Conservation (phyloP, 1,140 invertebrate genomes). For the Polypedilum pembai region DNA sequence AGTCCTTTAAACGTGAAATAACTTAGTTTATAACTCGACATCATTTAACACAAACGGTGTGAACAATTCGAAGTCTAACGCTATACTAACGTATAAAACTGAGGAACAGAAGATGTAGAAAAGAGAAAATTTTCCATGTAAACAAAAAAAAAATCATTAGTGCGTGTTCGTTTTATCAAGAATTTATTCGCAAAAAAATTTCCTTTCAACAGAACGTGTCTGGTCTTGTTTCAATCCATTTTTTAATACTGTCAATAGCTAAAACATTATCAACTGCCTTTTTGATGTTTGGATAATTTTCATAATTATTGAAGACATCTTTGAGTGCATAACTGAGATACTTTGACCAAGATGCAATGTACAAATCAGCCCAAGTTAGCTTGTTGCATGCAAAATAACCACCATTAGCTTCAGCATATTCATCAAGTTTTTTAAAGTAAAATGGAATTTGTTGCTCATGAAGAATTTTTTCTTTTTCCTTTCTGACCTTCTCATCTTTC, state of each 20-base stretch:
- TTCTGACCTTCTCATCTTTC: constrained; percentile 45
- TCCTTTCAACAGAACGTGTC: constrained; percentile 34
- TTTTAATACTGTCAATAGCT: constrained; percentile 52
- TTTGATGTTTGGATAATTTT: constrained; percentile 51
- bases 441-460: constrained; percentile 49
- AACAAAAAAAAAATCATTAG: too few species aligned
- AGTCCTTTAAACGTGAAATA: constrained; percentile 56
- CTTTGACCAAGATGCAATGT: constrained; percentile 53
- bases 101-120: too few species aligned
- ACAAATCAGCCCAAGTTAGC: constrained; percentile 60
- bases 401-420: constrained; percentile 48
- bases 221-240: constrained; percentile 57
- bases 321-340: constrained; percentile 52
- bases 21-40: constrained; percentile 44
- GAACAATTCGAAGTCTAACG: too few species aligned
- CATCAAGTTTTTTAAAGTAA: constrained; percentile 52
- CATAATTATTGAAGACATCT: constrained; percentile 46
- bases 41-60: too few species aligned
- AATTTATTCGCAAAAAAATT: too few species aligned
- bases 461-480: constrained; percentile 43
- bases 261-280: constrained; percentile 49
- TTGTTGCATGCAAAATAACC: constrained; percentile 51
- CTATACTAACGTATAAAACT: too few species aligned
- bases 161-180: too few species aligned
- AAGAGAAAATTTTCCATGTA: too few species aligned